Percentiles rank a stretch among this genome's conserved stretches.
Evolutionary conservation across 2,113 vertebrate species (phyloP).

Genomic region (Turdus rufiventris): DNA sequence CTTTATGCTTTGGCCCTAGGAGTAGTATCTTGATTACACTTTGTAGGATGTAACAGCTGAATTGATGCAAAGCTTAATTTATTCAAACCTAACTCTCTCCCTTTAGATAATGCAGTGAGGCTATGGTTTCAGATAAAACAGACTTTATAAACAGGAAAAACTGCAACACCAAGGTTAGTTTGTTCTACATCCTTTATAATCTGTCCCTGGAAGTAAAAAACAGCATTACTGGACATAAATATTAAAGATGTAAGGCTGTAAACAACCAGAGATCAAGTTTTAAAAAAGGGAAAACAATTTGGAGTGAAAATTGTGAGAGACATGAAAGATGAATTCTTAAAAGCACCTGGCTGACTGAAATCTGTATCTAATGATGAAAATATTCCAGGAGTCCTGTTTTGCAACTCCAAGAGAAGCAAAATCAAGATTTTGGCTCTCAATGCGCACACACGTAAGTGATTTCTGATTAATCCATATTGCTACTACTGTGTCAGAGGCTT

Average conservation of each 20-base stretch:
- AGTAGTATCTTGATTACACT: neutral
- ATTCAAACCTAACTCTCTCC: neutral
- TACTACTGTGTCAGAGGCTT: neutral
- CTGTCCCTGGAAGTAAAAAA: neutral
- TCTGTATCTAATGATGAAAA: neutral
- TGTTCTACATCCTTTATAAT: neutral
- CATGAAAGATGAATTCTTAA: neutral
- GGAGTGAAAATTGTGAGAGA: neutral
- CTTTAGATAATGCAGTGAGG: neutral
- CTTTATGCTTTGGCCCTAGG: neutral
- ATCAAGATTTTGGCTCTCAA: neutral
- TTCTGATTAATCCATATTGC: neutral
- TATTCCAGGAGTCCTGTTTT: neutral
- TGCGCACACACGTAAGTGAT: neutral
- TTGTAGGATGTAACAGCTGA: neutral
- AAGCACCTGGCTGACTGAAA: neutral
- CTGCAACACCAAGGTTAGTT: neutral
- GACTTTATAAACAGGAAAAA: neutral
- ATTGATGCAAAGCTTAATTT: conserved; percentile 8
- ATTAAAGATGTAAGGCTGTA: neutral
- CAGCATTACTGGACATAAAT: neutral
- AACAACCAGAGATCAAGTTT: neutral
- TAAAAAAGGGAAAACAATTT: neutral
- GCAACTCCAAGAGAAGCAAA: neutral
- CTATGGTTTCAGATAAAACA: neutral